Percentiles rank a stretch among this genome's conserved stretches.
Conservation (phyloP, 1,140 invertebrate genomes). For the Leptopilina boulardi region DNA sequence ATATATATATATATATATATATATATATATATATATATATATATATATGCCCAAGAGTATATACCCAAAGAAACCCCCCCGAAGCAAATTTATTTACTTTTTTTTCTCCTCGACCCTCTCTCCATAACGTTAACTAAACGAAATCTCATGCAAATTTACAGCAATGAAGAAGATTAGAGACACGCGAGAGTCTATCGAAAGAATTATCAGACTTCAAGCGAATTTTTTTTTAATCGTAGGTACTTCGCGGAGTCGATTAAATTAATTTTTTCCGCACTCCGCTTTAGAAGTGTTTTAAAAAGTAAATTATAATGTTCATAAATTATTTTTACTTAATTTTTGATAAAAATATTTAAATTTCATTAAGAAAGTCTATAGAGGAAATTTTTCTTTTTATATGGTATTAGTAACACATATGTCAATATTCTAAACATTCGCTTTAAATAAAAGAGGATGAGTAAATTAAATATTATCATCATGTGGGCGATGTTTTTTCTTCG, state of each 20-base stretch:
- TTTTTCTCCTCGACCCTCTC: neutral
- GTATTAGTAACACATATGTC: neutral
- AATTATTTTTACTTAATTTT: too few relatives aligned
- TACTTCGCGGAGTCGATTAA: neutral
- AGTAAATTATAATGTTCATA: too few relatives aligned
- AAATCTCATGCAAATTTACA: slow-evolving; percentile 50
- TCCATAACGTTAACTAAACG: slow-evolving; percentile 11
- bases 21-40: too few relatives aligned
- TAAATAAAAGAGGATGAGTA: neutral
- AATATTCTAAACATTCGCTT: neutral
- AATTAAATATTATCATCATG: neutral
- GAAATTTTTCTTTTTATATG: neutral
- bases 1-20: too few relatives aligned
- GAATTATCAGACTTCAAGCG: neutral
- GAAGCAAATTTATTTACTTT: slow-evolving; percentile 7
- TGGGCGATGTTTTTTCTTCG: neutral
- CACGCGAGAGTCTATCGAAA: slow-evolving; percentile 28
- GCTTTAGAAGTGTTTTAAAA: too few relatives aligned
- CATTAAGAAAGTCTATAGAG: neutral
- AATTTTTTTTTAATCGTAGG: slow-evolving; percentile 21
- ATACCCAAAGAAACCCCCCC: neutral
- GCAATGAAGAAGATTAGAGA: slow-evolving; percentile 20
- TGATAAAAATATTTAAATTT: too few relatives aligned
- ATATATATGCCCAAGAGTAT: too few relatives aligned
- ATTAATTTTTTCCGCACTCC: neutral